These are phyloP conservation scores for Lasioglossum figueresi DNA, from an alignment of 2,888 invertebrate genomes.

Conservation along the genomic window DNA sequence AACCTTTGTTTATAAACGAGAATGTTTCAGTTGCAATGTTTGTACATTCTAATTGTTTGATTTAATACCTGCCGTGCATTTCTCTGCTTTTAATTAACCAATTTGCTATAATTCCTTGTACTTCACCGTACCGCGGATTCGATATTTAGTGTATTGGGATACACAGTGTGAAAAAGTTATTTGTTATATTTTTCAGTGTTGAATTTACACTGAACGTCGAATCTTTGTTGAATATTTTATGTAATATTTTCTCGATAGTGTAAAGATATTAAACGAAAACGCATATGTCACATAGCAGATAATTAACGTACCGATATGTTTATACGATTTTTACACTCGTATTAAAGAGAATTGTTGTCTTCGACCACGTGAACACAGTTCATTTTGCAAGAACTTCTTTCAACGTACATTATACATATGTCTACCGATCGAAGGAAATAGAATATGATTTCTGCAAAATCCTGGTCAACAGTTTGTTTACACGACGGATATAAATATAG, in stretches of 20 bases:
- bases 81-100: slow-evolving; percentile 13
- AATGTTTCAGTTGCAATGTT: neutral
- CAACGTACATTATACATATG: neutral
- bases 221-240: slow-evolving; percentile 5
- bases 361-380: slow-evolving; percentile 2
- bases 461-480: neutral
- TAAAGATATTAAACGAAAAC: neutral
- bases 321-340: neutral
- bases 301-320: slow-evolving; percentile 5
- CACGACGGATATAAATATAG: neutral
- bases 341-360: neutral
- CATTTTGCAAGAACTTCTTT: slow-evolving; percentile 3
- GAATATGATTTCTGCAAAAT: neutral
- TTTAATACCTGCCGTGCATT: slow-evolving; percentile 1
- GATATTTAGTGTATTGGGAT: neutral
- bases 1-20: neutral
- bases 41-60: slow-evolving; percentile 6
- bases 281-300: slow-evolving; percentile 8
- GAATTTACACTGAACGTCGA: slow-evolving; percentile 1
- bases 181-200: slow-evolving; percentile 5
- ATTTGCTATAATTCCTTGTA: neutral
- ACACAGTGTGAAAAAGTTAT: neutral
- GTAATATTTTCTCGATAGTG: neutral
- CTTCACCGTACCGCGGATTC: neutral
- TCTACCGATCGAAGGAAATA: neutral